Conservation (phyloP, 2,113 vertebrate species). For the Petroica traversi region DNA sequence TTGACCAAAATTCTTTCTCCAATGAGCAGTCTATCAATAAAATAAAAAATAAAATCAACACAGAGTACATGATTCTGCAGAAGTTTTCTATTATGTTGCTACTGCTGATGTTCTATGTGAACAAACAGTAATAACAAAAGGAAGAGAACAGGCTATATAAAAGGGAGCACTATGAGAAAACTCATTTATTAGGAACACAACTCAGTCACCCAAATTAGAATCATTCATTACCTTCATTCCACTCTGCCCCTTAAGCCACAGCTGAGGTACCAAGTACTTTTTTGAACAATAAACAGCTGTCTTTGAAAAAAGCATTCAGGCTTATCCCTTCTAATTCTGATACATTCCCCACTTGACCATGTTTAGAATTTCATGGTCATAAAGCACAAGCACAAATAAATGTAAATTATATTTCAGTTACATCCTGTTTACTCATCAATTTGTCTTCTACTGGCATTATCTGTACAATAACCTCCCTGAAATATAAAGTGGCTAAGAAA, state of each 20-base stretch:
- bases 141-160: not conserved
- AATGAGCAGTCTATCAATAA: constrained; percentile 60
- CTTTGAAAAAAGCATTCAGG: not conserved
- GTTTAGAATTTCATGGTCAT: not conserved
- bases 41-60: not conserved
- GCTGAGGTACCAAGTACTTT: not conserved
- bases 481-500: not conserved
- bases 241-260: not conserved
- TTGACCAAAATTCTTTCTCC: constrained; percentile 70
- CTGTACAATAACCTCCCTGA: not conserved
- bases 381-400: not conserved
- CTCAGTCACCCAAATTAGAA: not conserved
- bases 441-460: not conserved
- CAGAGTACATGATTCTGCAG: not conserved
- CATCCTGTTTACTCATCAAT: not conserved
- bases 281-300: not conserved
- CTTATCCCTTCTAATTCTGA: not conserved
- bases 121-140: not conserved
- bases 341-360: not conserved
- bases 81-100: not conserved
- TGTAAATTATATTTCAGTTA: not conserved
- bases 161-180: not conserved
- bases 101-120: not conserved
- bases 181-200: not conserved
- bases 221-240: not conserved